These are phyloP conservation scores for Mionectes macconnelli DNA, from an alignment of 2,113 vertebrate genomes.

Conservation along the genomic window DNA sequence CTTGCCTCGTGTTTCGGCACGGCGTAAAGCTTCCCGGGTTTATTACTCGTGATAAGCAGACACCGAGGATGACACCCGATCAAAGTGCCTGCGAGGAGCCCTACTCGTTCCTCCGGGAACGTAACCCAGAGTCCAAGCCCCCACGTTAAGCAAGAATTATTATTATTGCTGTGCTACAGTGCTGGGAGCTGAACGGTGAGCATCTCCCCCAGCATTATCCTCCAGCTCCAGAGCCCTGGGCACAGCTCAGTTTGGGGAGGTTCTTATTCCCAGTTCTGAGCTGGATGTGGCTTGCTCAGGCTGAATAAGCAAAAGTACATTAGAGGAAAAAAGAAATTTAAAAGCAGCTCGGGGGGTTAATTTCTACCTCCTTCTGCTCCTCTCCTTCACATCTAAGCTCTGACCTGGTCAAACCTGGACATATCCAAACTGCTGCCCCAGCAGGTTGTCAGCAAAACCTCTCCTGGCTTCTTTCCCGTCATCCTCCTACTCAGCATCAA, in stretches of 20 bases:
- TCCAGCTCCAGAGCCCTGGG: not conserved
- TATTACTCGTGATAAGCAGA: not conserved
- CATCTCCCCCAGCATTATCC: not conserved
- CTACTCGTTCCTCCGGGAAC: not conserved
- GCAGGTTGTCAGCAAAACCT: not conserved
- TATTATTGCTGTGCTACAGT: not conserved
- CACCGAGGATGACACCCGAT: not conserved
- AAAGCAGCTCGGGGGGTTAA: accelerated
- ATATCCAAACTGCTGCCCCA: not conserved
- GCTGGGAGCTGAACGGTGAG: not conserved
- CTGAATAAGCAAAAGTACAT: not conserved
- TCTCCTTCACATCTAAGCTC: not conserved
- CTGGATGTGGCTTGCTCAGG: not conserved
- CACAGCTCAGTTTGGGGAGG: not conserved
- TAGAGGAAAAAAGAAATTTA: no score
- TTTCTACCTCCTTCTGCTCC: not conserved
- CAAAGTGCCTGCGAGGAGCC: not conserved
- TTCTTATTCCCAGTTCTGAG: not conserved
- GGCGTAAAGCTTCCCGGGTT: not conserved
- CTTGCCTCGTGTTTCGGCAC: not conserved
- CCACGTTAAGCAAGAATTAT: accelerated
- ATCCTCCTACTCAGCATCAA: not conserved
- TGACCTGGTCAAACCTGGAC: not conserved
- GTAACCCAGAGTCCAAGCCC: not conserved
- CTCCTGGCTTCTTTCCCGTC: not conserved